phyloP scores from a whole-genome alignment of 1,140 invertebrate species.

The Phthorimaea operculella region DNA sequence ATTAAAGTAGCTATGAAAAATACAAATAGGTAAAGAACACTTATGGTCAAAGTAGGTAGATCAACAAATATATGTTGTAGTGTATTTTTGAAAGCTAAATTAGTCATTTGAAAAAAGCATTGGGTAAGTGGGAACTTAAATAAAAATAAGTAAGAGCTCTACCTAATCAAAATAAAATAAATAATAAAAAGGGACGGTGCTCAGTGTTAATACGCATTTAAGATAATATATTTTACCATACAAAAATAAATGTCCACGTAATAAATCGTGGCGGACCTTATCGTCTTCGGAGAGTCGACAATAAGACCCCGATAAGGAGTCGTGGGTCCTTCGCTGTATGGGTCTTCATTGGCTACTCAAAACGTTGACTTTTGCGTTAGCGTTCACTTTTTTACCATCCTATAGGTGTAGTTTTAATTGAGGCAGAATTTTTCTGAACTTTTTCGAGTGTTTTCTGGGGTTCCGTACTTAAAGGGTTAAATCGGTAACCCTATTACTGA shows the following conservation, averaged over 20 bases:
- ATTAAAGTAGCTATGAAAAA: too few relatives aligned
- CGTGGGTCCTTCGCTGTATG: conserved; percentile 28
- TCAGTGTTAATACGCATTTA: conserved; percentile 62
- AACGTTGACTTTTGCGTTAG: conserved; percentile 34
- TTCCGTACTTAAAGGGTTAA: too few relatives aligned
- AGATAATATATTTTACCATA: conserved; percentile 62
- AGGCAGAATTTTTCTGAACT: background rate
- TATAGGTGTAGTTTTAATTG: background rate
- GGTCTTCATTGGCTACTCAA: background rate
- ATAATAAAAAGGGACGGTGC: conserved; percentile 46
- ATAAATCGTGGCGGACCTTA: conserved; percentile 57
- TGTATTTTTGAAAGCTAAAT: too few relatives aligned
- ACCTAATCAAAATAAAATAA: conserved; percentile 29
- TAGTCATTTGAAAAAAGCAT: too few relatives aligned
- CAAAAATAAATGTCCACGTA: conserved; percentile 58
- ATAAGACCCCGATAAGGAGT: conserved; percentile 51
- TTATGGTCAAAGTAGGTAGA: too few relatives aligned
- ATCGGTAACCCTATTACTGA: too few relatives aligned
- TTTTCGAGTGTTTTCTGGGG: background rate
- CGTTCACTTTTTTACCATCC: conserved; percentile 28
- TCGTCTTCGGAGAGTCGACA: conserved; percentile 50
- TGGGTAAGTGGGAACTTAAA: too few relatives aligned
- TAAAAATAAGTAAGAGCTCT: too few relatives aligned
- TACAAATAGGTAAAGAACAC: too few relatives aligned
- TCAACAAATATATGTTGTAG: too few relatives aligned